Evolutionary conservation across 1,140 invertebrate species (phyloP).

Genomic region (Trachelipus rathkii): DNA sequence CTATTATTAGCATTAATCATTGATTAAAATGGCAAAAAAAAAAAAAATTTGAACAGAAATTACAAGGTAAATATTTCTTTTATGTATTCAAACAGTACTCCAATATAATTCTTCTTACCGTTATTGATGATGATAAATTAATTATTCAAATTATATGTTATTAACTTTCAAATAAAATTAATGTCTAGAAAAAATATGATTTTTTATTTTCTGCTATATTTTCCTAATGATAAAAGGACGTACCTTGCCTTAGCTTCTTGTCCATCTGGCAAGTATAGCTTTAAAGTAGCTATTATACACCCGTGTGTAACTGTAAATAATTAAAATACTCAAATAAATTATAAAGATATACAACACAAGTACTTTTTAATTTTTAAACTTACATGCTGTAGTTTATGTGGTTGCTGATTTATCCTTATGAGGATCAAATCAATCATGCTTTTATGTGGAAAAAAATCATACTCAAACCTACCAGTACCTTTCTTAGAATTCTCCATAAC

Average conservation of each 20-base stretch:
- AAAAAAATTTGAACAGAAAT: no score
- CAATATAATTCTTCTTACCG: no score
- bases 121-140: no score
- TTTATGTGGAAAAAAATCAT: slow-evolving; percentile 17
- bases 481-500: slow-evolving; percentile 95
- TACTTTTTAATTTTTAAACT: background rate
- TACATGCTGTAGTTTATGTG: background rate
- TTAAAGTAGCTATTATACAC: slow-evolving; percentile 90
- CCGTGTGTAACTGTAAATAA: slow-evolving; percentile 76
- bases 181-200: no score
- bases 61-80: no score
- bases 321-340: slow-evolving; percentile 17
- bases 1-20: no score
- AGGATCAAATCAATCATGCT: background rate
- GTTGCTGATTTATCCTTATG: background rate
- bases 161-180: no score
- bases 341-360: slow-evolving; percentile 26
- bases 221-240: background rate
- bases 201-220: no score
- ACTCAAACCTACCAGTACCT: slow-evolving; percentile 49
- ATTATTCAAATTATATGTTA: no score
- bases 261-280: slow-evolving; percentile 88
- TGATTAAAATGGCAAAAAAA: no score
- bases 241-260: slow-evolving; percentile 80
- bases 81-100: no score